A percentile compares a stretch with the other conserved stretches of the same genome.
These are phyloP conservation scores for Entomobrya multifasciata DNA, from an alignment of 2,888 invertebrate genomes.

Conservation along the genomic window DNA sequence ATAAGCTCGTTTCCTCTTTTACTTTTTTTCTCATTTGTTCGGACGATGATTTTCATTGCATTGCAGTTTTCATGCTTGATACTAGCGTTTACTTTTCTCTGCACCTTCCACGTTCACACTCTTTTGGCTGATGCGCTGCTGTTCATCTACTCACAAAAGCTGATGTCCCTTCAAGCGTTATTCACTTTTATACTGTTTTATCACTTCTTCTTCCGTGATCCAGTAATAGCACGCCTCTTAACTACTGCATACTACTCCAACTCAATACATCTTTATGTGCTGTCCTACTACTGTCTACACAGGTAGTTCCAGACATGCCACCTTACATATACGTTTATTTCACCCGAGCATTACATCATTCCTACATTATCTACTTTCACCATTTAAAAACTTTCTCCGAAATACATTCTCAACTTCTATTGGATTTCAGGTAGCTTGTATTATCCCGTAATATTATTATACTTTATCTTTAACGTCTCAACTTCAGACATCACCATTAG, in stretches of 20 bases:
- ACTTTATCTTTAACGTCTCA: too few species aligned
- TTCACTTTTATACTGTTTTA: slow-evolving; percentile 22
- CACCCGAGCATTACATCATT: slow-evolving; percentile 8
- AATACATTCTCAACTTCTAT: too few species aligned
- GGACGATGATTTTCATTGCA: slow-evolving; percentile 6
- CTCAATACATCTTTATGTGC: background rate
- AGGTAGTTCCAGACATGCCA: too few species aligned
- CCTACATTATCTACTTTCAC: slow-evolving; percentile 16
- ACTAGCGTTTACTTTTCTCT: background rate
- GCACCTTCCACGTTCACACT: background rate
- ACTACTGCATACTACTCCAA: background rate
- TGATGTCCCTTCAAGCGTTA: slow-evolving; percentile 25
- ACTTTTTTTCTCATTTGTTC: background rate
- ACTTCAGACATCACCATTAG: slow-evolving; percentile 13
- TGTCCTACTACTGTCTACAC: too few species aligned
- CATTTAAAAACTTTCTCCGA: background rate
- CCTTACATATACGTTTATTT: too few species aligned
- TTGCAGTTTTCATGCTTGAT: slow-evolving; percentile 22
- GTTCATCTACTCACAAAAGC: background rate
- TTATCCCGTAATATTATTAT: too few species aligned
- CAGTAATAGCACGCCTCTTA: slow-evolving; percentile 2
- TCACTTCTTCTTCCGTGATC: slow-evolving; percentile 17
- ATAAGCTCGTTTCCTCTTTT: slow-evolving; percentile 34
- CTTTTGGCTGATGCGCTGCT: background rate
- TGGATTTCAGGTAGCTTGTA: too few species aligned